A percentile compares a stretch with the other conserved stretches of the same genome.
Conservation (phyloP, 53 echinoderm and acorn worm species). For the Patiria pectinifera region DNA sequence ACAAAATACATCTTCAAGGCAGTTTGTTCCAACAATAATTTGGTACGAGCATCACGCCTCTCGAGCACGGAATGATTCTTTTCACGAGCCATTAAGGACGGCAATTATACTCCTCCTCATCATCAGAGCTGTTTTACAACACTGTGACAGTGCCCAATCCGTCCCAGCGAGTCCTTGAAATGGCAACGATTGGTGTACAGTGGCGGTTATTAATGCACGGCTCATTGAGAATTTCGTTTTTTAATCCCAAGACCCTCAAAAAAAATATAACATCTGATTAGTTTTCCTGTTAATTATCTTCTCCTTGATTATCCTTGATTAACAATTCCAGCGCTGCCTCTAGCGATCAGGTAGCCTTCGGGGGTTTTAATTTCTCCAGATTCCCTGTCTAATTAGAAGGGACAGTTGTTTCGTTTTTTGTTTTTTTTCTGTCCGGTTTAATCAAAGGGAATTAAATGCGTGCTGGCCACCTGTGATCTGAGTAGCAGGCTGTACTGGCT, state of each 20-base stretch:
- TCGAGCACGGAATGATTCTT: neutral
- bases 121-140: neutral
- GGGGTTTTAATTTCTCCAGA: neutral
- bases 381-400: slow-evolving; percentile 1
- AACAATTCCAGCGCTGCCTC: neutral
- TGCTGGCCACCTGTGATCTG: slow-evolving; percentile 20
- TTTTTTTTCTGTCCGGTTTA: slow-evolving; percentile 1
- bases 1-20: no score
- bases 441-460: slow-evolving; percentile 6
- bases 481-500: neutral
- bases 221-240: neutral
- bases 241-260: neutral
- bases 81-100: neutral
- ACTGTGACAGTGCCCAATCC: neutral
- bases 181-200: neutral
- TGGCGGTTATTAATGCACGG: neutral
- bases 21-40: no score
- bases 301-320: neutral
- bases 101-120: neutral
- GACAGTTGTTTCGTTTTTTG: neutral
- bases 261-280: neutral
- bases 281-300: slow-evolving; percentile 19
- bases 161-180: slow-evolving; percentile 6
- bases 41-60: neutral
- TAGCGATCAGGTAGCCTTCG: neutral